These are phyloP conservation scores for Myotis myotis DNA, from an alignment of 2,797 vertebrate genomes.

Conservation along the genomic window DNA sequence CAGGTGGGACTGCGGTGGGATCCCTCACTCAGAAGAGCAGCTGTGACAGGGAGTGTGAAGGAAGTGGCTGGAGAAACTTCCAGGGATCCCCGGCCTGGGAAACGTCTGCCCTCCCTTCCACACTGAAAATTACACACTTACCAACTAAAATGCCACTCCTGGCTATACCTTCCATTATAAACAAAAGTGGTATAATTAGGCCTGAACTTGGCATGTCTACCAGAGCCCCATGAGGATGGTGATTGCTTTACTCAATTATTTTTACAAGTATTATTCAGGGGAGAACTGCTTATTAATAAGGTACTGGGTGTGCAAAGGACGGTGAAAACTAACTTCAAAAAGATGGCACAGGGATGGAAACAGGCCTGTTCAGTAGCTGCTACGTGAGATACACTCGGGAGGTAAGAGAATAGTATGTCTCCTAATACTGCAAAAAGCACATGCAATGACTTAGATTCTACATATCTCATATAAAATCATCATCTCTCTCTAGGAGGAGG, in stretches of 20 bases:
- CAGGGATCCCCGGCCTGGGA: slow-evolving; percentile 44
- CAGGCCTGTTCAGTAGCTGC: background rate
- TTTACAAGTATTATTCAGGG: slow-evolving; percentile 67
- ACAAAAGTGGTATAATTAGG: slow-evolving; percentile 76
- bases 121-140: slow-evolving; percentile 68
- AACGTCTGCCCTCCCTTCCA: slow-evolving; percentile 49
- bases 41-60: slow-evolving; percentile 22
- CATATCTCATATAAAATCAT: background rate
- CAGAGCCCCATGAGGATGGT: background rate
- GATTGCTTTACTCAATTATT: slow-evolving; percentile 63
- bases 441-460: background rate
- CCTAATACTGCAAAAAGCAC: background rate
- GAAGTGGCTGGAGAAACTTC: background rate
- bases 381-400: background rate
- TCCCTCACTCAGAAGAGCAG: background rate
- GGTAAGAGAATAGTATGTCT: background rate
- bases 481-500: background rate
- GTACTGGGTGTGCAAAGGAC: slow-evolving; percentile 18
- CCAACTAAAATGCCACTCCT: slow-evolving; percentile 53
- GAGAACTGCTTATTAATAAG: slow-evolving; percentile 70
- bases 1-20: background rate
- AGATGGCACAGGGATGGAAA: background rate
- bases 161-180: slow-evolving; percentile 71
- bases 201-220: slow-evolving; percentile 62
- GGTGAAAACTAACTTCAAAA: slow-evolving; percentile 64